Base-by-base conservation (phyloP, 1,140 invertebrate genomes). In the Yoshiicerus persimilis region DNA sequence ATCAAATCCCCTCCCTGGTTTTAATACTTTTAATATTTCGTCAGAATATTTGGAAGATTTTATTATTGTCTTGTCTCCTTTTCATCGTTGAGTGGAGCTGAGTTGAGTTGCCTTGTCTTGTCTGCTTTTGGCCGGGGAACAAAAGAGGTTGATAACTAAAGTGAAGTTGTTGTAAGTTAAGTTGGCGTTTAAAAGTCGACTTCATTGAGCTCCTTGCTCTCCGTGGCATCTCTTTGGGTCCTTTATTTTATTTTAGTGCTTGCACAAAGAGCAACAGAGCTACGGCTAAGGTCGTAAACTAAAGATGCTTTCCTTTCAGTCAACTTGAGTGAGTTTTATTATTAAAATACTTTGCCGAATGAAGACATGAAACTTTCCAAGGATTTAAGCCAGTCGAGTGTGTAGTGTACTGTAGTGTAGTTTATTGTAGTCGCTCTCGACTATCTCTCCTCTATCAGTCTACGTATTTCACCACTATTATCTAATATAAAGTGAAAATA, bases 11-110 rank as follows among this genome's bases (percentile, higher is more conserved):
- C 30, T 80, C 75, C 75, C 16, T 80, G 75, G 16, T 20, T 80
- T 80, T 80, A 80, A 80, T 80, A 80, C 75, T 80, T 80, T 80
- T 80, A 80, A 80, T 80, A 80, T 80, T 80, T 80, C 75, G 75
- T 80, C 75, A 80, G 75, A 38, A 80, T 80, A 80, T 80, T 80
- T 80, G 75, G 34, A n/a, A 80, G 75, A 80, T 80, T 80, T 80
- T 80, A 80, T 80, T 80, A 80, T 80, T 80, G 75, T 80, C 75
- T 36, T 80, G 34, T 38, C 75, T 34, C 75, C 75, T 38, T 80
- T 80, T 80, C 75, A 80, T 80, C 75, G 75, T 80, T 80, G 32
- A 80, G 70, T 77, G 70, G n/a, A 66, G 62, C 62, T 66, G 62
- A 66, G 23, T 70, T 6, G 64, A 80, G 75, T 80, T 80, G 32